Evolutionary conservation across 1,140 invertebrate species (phyloP).

Genomic region (Varroa destructor): DNA sequence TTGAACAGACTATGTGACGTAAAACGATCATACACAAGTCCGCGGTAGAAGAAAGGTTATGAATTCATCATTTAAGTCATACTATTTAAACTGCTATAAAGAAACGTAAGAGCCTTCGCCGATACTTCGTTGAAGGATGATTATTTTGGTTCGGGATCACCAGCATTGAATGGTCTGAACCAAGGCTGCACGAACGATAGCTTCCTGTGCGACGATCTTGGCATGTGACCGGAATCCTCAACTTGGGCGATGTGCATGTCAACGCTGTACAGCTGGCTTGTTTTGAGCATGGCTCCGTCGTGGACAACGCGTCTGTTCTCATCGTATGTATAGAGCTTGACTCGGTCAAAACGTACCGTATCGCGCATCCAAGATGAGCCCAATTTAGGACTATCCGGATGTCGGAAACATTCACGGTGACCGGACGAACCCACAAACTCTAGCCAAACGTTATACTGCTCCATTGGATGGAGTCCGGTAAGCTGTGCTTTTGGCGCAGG

Average conservation of each 20-base stretch:
- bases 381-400: slow-evolving; percentile 1
- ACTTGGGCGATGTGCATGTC: slow-evolving; percentile 6
- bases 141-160: not conserved
- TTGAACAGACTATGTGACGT: too few relatives aligned
- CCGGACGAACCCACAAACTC: slow-evolving; percentile 12
- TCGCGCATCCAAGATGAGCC: slow-evolving; percentile 14
- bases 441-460: slow-evolving; percentile 7
- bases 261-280: slow-evolving; percentile 9
- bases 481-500: not conserved
- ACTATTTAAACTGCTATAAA: too few relatives aligned
- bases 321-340: slow-evolving; percentile 5
- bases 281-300: not conserved
- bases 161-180: slow-evolving; percentile 18
- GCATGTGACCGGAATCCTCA: slow-evolving; percentile 14
- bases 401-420: slow-evolving; percentile 5
- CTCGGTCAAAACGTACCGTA: not conserved
- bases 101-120: too few relatives aligned
- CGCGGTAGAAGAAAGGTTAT: too few relatives aligned
- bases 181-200: not conserved
- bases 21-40: too few relatives aligned
- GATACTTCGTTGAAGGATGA: too few relatives aligned
- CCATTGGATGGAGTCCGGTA: not conserved
- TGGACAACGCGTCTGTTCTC: not conserved
- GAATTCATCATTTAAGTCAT: too few relatives aligned
- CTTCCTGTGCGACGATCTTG: slow-evolving; percentile 2